phyloP scores from a whole-genome alignment of 1,140 invertebrate genomes.

The Neodiprion pinetum region DNA sequence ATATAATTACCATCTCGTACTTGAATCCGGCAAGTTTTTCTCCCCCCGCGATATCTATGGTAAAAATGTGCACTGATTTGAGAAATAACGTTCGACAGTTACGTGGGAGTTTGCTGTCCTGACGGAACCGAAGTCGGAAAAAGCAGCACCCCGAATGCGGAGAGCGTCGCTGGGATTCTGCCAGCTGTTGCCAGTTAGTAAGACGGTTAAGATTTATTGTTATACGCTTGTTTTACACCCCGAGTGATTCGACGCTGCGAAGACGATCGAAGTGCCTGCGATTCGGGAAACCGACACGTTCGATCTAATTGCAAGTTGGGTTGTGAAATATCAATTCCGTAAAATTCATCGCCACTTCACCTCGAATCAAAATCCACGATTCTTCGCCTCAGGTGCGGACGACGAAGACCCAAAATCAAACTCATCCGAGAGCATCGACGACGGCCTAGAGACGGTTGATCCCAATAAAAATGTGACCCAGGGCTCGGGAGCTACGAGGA shows the following conservation, averaged over 20 bases:
- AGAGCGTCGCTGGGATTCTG: slow-evolving; percentile 25
- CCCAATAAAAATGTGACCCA: not conserved
- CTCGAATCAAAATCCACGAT: not conserved
- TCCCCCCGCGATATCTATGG: too few relatives aligned
- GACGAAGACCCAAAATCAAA: not conserved
- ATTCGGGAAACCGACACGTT: not conserved
- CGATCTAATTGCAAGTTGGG: not conserved
- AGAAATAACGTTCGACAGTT: slow-evolving; percentile 46
- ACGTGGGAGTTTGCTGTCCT: slow-evolving; percentile 71
- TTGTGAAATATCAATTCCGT: not conserved
- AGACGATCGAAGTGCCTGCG: too few relatives aligned
- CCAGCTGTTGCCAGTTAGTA: slow-evolving; percentile 33
- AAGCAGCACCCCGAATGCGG: not conserved
- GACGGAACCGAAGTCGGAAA: slow-evolving; percentile 48
- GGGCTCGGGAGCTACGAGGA: not conserved
- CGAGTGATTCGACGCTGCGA: too few relatives aligned
- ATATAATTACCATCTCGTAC: too few relatives aligned
- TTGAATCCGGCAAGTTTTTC: too few relatives aligned
- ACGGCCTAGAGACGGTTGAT: not conserved
- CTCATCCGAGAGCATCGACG: not conserved
- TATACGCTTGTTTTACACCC: too few relatives aligned
- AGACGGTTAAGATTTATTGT: too few relatives aligned
- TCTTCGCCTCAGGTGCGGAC: not conserved
- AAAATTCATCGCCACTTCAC: not conserved
- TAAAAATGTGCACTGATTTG: too few relatives aligned